These are phyloP conservation scores for Phylloscopus trochiloides DNA, from an alignment of 2,113 vertebrate genomes.

Conservation along the genomic window DNA sequence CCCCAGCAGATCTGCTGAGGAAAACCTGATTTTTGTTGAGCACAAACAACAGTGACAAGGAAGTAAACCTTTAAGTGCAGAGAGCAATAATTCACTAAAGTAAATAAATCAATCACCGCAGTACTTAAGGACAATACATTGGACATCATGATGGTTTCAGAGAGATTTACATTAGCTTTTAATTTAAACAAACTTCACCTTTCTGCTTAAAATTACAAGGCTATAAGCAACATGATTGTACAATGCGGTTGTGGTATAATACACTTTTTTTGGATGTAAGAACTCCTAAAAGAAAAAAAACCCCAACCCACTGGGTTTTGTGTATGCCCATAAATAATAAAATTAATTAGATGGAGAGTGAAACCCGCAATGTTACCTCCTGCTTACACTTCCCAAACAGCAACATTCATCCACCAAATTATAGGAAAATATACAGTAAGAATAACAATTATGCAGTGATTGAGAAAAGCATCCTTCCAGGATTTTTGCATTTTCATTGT, in stretches of 20 bases:
- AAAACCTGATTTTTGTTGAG: neutral
- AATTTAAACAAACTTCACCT: neutral
- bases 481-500: neutral
- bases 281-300: neutral
- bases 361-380: neutral
- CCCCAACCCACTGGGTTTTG: neutral
- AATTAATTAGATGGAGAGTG: neutral
- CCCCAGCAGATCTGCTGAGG: neutral
- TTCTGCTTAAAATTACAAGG: neutral
- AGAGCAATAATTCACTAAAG: neutral
- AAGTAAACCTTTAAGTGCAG: neutral
- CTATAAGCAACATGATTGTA: neutral
- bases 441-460: neutral
- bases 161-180: neutral
- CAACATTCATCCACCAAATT: rapidly evolving
- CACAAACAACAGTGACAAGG: neutral
- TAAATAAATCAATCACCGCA: neutral
- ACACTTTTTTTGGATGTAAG: neutral
- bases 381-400: neutral
- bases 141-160: neutral
- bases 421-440: neutral
- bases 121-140: neutral
- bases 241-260: neutral
- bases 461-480: neutral
- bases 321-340: neutral